Evolutionary conservation across 2,797 vertebrate species (phyloP).

Genomic region (Odontamblyopus lacepedii): DNA sequence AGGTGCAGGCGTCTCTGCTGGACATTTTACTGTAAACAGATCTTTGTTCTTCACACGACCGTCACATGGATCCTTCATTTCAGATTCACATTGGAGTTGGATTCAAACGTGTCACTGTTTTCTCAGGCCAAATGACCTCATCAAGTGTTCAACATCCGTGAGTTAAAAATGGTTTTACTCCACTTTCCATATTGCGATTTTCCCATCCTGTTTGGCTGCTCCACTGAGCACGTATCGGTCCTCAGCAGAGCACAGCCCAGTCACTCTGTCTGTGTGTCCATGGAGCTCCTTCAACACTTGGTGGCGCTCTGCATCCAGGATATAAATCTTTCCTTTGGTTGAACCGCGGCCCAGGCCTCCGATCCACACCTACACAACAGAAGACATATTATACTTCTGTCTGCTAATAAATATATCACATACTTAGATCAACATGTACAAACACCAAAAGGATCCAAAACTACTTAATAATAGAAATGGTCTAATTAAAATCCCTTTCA

Average conservation of each 20-base stretch:
- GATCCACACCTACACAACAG: conserved; percentile 86
- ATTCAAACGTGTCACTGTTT: conserved; percentile 1
- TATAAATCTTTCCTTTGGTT: conserved; percentile 90
- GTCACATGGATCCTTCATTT: conserved; percentile 28
- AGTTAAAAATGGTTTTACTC: conserved; percentile 67
- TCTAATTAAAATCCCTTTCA: too few species aligned
- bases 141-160: background rate
- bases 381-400: background rate
- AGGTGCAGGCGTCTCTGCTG: conserved; percentile 11
- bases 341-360: conserved; percentile 81
- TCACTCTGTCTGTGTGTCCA: conserved; percentile 83
- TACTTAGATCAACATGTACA: too few species aligned
- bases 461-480: too few species aligned
- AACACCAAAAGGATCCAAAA: too few species aligned
- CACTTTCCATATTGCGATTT: conserved; percentile 96
- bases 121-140: background rate
- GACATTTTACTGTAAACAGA: conserved; percentile 37
- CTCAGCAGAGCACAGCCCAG: conserved; percentile 88
- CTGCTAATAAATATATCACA: background rate
- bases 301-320: conserved; percentile 78
- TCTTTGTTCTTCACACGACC: conserved; percentile 12
- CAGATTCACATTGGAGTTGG: background rate
- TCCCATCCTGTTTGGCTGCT: conserved; percentile 86
- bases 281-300: conserved; percentile 89
- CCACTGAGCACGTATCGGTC: conserved; percentile 93